Conservation (phyloP, 2,888 invertebrate genomes). For the Brenthis hecate region DNA sequence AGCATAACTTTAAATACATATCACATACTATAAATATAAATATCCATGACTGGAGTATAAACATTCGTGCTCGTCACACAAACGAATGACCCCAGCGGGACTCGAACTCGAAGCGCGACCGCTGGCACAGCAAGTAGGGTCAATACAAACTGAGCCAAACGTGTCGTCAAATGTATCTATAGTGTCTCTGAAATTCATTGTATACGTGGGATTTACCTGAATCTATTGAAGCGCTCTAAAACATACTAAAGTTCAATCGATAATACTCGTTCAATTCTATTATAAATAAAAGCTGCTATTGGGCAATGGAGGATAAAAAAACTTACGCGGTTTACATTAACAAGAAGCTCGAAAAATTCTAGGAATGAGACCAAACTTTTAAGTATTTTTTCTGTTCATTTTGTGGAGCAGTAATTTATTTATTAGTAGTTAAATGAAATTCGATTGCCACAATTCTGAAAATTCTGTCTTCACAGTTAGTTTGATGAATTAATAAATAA, state of each 20-base stretch:
- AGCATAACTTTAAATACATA: too few species aligned
- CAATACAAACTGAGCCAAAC: too few species aligned
- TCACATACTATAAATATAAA: too few species aligned
- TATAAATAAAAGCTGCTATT: slow-evolving; percentile 32
- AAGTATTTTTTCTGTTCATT: slow-evolving; percentile 16
- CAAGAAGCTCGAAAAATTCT: slow-evolving; percentile 22
- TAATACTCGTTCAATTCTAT: slow-evolving; percentile 25
- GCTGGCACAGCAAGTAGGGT: too few species aligned
- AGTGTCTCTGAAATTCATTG: too few species aligned
- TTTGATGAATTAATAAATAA: neutral
- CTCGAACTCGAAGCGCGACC: too few species aligned
- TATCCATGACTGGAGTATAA: too few species aligned
- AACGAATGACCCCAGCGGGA: too few species aligned
- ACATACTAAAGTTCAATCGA: slow-evolving; percentile 14
- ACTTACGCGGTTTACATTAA: slow-evolving; percentile 29
- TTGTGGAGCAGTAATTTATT: slow-evolving; percentile 7
- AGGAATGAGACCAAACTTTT: slow-evolving; percentile 19
- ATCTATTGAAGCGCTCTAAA: slow-evolving; percentile 13
- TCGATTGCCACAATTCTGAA: slow-evolving; percentile 1
- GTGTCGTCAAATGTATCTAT: too few species aligned
- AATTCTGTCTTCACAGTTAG: neutral
- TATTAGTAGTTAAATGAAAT: slow-evolving; percentile 12
- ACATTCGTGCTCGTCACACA: too few species aligned
- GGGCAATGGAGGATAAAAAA: slow-evolving; percentile 24
- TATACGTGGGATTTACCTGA: neutral